phyloP scores from a whole-genome alignment of 2,797 vertebrate genomes.

The Oreonectes daqikongensis region DNA sequence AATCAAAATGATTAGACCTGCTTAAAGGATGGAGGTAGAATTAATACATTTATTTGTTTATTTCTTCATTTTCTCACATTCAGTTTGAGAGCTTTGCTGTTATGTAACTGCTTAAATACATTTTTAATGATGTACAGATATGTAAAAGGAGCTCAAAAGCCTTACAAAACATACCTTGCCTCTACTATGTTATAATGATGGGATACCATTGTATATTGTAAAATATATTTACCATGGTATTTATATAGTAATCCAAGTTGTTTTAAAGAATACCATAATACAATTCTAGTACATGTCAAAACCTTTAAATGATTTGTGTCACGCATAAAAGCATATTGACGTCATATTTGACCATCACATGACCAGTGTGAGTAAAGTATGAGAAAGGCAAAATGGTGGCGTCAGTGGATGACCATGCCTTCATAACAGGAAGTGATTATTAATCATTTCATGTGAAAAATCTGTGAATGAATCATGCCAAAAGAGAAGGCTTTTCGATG shows the following conservation, averaged over 20 bases:
- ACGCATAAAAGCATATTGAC: not conserved
- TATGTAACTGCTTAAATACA: not conserved
- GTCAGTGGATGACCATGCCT: not conserved
- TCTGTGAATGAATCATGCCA: not conserved
- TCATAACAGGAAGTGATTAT: not conserved
- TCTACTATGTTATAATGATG: no score
- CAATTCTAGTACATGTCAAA: no score
- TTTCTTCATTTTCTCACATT: not conserved
- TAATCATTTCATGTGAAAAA: not conserved
- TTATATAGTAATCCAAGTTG: not conserved
- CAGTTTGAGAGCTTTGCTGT: not conserved
- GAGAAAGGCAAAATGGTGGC: not conserved
- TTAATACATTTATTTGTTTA: not conserved
- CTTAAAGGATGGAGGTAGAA: conserved; percentile 2
- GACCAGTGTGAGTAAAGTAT: not conserved
- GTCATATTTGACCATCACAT: not conserved
- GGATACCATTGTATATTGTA: no score
- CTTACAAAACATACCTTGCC: no score
- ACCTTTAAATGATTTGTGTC: not conserved
- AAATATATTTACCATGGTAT: not conserved
- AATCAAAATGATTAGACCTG: conserved; percentile 47
- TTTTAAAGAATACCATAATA: not conserved
- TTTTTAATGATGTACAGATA: not conserved
- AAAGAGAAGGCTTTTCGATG: not conserved
- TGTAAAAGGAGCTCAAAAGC: no score